These are phyloP conservation scores for Acleris emargana DNA, from an alignment of 2,888 invertebrate genomes.

Conservation along the genomic window DNA sequence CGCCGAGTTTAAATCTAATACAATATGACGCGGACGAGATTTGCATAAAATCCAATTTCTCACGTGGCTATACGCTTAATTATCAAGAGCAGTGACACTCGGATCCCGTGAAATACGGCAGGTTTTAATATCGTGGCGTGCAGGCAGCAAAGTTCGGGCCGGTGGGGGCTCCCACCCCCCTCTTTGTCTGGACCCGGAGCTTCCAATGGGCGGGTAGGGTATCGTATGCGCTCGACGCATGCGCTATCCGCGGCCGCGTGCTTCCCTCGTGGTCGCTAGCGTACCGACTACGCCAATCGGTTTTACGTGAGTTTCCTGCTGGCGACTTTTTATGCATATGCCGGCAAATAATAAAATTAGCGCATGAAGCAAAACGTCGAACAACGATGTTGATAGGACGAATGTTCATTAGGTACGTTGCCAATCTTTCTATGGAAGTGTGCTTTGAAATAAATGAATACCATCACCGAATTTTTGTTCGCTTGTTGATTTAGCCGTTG, in stretches of 20 bases:
- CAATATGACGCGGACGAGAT: constrained; percentile 22
- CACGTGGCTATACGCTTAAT: constrained; percentile 48
- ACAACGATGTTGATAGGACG: too few relatives aligned
- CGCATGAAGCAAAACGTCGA: too few relatives aligned
- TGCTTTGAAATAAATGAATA: too few relatives aligned
- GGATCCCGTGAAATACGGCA: constrained; percentile 67
- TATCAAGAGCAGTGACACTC: constrained; percentile 64
- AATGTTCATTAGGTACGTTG: too few relatives aligned
- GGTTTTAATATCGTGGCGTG: constrained; percentile 65
- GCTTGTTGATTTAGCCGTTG: too few relatives aligned
- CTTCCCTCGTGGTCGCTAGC: constrained; percentile 65
- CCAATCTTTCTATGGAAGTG: too few relatives aligned
- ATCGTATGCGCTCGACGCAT: constrained; percentile 57
- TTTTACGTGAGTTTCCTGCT: background rate
- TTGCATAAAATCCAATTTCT: constrained; percentile 35
- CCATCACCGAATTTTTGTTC: too few relatives aligned
- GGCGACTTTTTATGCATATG: background rate
- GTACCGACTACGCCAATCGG: constrained; percentile 36
- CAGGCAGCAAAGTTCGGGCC: constrained; percentile 54
- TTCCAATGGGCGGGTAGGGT: constrained; percentile 27
- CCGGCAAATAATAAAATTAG: background rate
- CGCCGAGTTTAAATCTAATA: constrained; percentile 23
- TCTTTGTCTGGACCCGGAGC: constrained; percentile 8
- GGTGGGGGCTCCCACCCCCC: constrained; percentile 42
- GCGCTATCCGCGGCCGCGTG: constrained; percentile 74